Evolutionary conservation across 2,888 invertebrate species (phyloP).

Genomic region (Aromia moschata): DNA sequence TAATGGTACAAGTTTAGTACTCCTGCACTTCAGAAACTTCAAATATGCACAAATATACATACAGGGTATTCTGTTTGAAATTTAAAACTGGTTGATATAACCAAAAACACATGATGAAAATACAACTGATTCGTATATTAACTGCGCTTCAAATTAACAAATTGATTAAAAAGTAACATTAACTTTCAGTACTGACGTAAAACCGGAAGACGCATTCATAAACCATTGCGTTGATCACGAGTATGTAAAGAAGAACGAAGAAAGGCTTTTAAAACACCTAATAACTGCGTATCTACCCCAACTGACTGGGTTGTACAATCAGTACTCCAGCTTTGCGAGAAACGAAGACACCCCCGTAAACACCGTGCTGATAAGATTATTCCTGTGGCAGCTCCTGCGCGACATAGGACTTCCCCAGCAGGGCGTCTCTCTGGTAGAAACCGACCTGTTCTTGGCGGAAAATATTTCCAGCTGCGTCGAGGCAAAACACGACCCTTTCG

Average conservation of each 20-base stretch:
- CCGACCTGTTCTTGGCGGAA: constrained; percentile 64
- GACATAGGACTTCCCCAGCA: constrained; percentile 67
- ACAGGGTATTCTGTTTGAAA: too few species aligned
- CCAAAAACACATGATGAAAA: too few species aligned
- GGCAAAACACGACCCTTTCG: constrained; percentile 67
- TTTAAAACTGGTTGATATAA: too few species aligned
- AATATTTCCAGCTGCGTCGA: constrained; percentile 65
- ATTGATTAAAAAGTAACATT: too few species aligned
- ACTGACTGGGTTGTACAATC: constrained; percentile 65
- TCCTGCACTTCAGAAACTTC: too few species aligned
- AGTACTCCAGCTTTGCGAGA: constrained; percentile 64
- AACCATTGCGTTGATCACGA: constrained; percentile 49
- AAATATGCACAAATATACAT: too few species aligned
- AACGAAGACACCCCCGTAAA: constrained; percentile 47
- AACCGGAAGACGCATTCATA: background rate
- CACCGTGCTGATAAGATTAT: constrained; percentile 51
- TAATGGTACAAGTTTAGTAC: too few species aligned
- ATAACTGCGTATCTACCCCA: constrained; percentile 64
- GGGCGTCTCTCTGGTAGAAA: constrained; percentile 64
- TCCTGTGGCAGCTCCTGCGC: constrained; percentile 70
- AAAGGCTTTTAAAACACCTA: constrained; percentile 63
- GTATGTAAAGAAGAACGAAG: constrained; percentile 57
- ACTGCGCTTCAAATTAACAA: too few species aligned
- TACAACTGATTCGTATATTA: too few species aligned
- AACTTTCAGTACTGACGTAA: background rate